Percentiles rank a stretch among this genome's conserved stretches.
Conservation (phyloP, 2,113 vertebrate genomes). For the Myiagra hebetior region DNA sequence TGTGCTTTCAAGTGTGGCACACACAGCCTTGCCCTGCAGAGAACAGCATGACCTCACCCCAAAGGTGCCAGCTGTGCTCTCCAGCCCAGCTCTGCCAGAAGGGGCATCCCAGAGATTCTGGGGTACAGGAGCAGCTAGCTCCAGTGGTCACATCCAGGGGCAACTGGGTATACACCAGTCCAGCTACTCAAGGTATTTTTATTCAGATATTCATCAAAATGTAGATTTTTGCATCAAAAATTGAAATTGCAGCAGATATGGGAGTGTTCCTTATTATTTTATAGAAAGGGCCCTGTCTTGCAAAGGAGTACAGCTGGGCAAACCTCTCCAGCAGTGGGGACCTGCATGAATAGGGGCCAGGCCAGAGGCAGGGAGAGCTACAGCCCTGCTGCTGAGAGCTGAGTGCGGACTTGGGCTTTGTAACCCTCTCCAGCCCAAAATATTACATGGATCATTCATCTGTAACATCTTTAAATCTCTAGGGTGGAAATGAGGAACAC, state of each 20-base stretch:
- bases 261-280: not conserved
- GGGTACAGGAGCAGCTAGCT: not conserved
- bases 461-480: not conserved
- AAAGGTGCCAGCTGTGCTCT: not conserved
- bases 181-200: not conserved
- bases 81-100: not conserved
- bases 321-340: not conserved
- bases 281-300: not conserved
- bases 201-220: not conserved
- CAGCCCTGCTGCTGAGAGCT: not conserved
- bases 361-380: rapidly evolving
- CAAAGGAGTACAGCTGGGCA: not conserved
- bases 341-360: not conserved
- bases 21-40: not conserved
- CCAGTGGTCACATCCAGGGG: not conserved
- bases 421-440: not conserved
- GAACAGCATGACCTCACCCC: not conserved
- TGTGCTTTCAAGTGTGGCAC: not conserved
- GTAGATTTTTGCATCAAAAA: not conserved
- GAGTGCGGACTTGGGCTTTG: not conserved
- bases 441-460: not conserved
- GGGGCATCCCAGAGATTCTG: not conserved
- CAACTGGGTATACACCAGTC: rapidly evolving
- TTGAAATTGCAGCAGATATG: not conserved
- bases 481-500: not conserved